Conservation (phyloP, 2,113 vertebrate genomes). For the Morphnarchus princeps region DNA sequence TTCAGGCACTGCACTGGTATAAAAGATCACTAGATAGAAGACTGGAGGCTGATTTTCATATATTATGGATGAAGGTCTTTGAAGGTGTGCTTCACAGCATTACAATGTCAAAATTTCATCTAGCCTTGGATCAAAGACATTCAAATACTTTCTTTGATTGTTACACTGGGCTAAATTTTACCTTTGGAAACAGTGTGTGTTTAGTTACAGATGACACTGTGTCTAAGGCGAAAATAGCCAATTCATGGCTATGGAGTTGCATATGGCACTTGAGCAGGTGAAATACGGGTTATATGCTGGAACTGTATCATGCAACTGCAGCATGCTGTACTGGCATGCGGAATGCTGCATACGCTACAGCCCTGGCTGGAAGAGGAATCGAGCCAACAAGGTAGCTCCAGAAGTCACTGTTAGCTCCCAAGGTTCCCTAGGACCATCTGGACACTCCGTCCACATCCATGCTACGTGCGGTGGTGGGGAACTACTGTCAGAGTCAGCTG, state of each 20-base stretch:
- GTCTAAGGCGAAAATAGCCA: not conserved
- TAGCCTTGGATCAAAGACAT: not conserved
- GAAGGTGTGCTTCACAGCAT: not conserved
- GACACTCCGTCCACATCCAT: not conserved
- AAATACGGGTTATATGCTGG: not conserved
- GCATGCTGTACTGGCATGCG: not conserved
- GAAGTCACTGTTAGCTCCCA: not conserved
- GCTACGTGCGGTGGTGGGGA: not conserved
- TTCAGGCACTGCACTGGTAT: not conserved
- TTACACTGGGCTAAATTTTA: not conserved
- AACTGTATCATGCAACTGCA: not conserved
- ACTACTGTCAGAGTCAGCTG: not conserved
- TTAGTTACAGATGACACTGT: not conserved
- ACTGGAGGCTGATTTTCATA: not conserved
- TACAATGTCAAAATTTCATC: not conserved
- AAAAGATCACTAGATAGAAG: not conserved
- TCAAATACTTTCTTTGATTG: not conserved
- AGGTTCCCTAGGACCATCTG: not conserved
- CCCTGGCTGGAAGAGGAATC: not conserved
- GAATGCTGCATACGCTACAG: not conserved
- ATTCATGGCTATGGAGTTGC: not conserved
- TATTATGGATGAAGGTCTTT: not conserved
- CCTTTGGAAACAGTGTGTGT: not conserved
- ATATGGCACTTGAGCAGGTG: not conserved
- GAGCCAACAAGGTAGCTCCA: not conserved